Base-by-base conservation (phyloP, 2,797 vertebrate species). In the Sebastes umbrosus region DNA sequence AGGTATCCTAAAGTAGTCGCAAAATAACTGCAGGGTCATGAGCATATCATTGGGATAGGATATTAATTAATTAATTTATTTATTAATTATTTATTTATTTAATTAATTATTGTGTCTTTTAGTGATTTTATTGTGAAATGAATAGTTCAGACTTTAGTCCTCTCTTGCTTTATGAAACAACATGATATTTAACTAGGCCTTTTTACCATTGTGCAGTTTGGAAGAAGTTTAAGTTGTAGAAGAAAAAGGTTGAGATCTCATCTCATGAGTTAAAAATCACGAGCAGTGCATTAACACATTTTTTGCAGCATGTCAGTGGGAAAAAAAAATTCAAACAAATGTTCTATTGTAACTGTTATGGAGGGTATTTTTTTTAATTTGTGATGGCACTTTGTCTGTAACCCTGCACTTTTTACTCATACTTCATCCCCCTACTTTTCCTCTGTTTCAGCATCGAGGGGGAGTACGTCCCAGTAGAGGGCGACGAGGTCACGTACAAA, bases 401-500 rank as follows among this genome's bases (percentile, higher is more conserved):
- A n/a, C 29, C 13, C 22, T 6, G 9, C 9, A 2, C 52, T 39
- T 25, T 32, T 52, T 5, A 11, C 58, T 55, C 20, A 0, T 10
- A 5, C 32, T 3, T 32, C 39, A 55, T n/a, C 1, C 10, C 27
- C 5, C 3, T 52, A 2, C 9, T 57, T 54, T 43, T 43, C 13
- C 14, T 84, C 60, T 66, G 4, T 88, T 69, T 24, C 95, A 99
- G 98, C 94, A 97, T 99, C 6, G 98, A 99, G 80, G 98, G 98
- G 2, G 98, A 99, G 88, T 99, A 99, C 0, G 98, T 99, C 60
- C 98, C 98, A 0, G 96, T 98, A n/a, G 98, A 99, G 90, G 98
- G 98, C 0, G 98, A 99, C 0, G 98, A 98, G 91, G 97, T 99
- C 90, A 98, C 98, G 0, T 99, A 98, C 95, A 99, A 99, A 94